These are phyloP conservation scores for Struthidea cinerea DNA, from an alignment of 2,113 vertebrate genomes.

Conservation along the genomic window DNA sequence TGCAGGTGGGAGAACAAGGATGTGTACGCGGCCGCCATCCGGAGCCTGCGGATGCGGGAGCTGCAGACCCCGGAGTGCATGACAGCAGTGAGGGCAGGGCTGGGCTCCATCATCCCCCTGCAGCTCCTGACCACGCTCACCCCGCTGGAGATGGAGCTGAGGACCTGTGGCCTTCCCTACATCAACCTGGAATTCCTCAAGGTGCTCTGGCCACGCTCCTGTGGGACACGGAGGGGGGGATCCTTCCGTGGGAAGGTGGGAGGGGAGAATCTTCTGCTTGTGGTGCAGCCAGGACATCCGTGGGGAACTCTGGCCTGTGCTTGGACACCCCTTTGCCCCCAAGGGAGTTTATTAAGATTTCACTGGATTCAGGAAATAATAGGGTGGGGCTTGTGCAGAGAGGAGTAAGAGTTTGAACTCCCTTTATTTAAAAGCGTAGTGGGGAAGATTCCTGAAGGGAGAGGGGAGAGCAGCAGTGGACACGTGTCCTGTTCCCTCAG, in stretches of 20 bases:
- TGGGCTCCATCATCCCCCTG: constrained; percentile 92
- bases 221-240: not conserved
- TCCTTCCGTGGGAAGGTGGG: rapidly evolving
- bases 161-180: constrained; percentile 92
- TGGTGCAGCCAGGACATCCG: not conserved
- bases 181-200: constrained; percentile 98
- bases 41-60: constrained; percentile 87
- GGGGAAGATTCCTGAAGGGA: not conserved
- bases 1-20: constrained; percentile 96
- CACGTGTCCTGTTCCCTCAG: constrained; percentile 33
- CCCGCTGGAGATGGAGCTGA: constrained; percentile 90
- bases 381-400: not conserved
- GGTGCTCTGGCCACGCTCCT: constrained; percentile 53
- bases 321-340: not conserved
- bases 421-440: rapidly evolving
- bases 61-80: constrained; percentile 89
- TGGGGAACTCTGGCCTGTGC: not conserved
- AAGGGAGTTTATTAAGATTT: not conserved
- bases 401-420: not conserved
- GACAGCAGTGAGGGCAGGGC: constrained; percentile 86
- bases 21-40: constrained; percentile 83
- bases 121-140: constrained; percentile 92
- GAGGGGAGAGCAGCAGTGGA: not conserved
- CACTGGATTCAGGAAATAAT: not conserved
- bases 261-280: not conserved